Conservation (phyloP, 1,140 invertebrate species). For the Meteorus sp. region DNA sequence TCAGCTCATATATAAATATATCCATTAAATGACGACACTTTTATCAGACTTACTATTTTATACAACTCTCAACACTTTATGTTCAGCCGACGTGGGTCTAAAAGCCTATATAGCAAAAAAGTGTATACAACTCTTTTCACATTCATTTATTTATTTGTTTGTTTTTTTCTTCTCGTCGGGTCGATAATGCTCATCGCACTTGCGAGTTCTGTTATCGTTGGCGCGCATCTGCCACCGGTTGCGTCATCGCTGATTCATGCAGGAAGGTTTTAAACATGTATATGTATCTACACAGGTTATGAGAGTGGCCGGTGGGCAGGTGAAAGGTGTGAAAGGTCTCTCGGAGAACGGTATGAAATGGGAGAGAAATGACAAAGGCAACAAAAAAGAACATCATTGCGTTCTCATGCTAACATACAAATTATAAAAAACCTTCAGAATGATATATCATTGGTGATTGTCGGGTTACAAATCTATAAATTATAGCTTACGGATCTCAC, state of each 20-base stretch:
- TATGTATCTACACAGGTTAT: no score
- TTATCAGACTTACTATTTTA: no score
- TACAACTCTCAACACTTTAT: no score
- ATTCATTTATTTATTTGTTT: no score
- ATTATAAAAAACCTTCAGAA: background rate
- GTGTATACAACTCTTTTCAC: background rate
- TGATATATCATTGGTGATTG: background rate
- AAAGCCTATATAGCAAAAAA: background rate
- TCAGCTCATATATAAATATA: no score
- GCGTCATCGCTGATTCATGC: slow-evolving; percentile 22
- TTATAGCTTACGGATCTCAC: background rate
- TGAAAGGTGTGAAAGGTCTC: slow-evolving; percentile 23
- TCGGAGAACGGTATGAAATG: no score
- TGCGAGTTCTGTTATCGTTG: background rate
- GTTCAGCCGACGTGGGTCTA: no score
- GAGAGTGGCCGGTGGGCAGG: slow-evolving; percentile 20
- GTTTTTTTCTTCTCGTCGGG: background rate
- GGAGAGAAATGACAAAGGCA: no score
- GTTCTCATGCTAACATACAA: slow-evolving; percentile 5
- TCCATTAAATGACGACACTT: no score
- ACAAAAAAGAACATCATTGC: background rate
- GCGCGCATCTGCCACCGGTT: slow-evolving; percentile 20
- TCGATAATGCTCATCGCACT: background rate
- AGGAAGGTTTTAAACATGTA: background rate
- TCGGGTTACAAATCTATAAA: background rate